phyloP scores from a whole-genome alignment of 1,140 invertebrate species.

The Reticulitermes speratus region DNA sequence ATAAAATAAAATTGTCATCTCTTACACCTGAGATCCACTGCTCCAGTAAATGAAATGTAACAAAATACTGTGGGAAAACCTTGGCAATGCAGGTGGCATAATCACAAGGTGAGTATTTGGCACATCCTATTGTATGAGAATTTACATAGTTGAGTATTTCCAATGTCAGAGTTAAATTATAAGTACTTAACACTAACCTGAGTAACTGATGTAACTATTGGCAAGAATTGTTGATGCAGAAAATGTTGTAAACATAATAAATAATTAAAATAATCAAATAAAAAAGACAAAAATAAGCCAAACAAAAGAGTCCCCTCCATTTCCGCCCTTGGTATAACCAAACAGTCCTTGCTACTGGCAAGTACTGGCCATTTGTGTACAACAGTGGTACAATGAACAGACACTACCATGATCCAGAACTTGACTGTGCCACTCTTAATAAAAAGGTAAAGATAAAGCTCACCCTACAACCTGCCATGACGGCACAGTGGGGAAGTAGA shows the following conservation, averaged over 20 bases:
- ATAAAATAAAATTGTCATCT: neutral
- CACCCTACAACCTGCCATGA: too few relatives aligned
- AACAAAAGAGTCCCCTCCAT: neutral
- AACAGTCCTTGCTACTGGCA: neutral
- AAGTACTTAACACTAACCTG: conserved; percentile 16
- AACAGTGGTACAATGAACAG: neutral
- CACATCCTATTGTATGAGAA: neutral
- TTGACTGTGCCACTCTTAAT: neutral
- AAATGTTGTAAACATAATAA: neutral
- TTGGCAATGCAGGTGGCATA: neutral
- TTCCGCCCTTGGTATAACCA: neutral
- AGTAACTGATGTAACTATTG: neutral
- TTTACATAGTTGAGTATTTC: neutral
- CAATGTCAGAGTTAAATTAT: neutral
- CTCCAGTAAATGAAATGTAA: neutral
- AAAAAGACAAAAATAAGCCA: neutral
- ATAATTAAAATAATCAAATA: neutral
- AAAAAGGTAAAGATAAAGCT: too few relatives aligned
- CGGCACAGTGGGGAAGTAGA: too few relatives aligned
- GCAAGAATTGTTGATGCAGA: neutral
- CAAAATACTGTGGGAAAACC: neutral
- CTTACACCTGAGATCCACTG: neutral
- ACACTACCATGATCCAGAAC: neutral
- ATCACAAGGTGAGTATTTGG: conserved; percentile 15
- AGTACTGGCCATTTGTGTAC: neutral